Evolutionary conservation across 1,140 invertebrate species (phyloP), one percentile per base, ranked within the genome.

Genomic region (Olivierus martensii): DNA sequence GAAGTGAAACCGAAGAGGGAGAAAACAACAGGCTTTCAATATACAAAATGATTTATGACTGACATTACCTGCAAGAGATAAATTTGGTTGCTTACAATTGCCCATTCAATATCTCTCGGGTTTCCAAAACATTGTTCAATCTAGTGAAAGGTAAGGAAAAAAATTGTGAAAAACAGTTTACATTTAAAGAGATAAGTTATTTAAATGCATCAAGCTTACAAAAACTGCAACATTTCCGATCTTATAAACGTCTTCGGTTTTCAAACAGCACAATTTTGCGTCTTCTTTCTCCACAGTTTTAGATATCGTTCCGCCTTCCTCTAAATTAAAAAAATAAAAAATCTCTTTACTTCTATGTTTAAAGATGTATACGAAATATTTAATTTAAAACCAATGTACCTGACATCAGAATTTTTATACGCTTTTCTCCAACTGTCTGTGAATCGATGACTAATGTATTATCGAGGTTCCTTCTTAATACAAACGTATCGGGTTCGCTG

Each of bases 401-500:
- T 28, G 28, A 28, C 28, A 28, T 28, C 28, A 6, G 28, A 28
- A 28, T 28, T 28, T 28, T 28, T 28, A 28, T 28, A 28, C 28
- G 28, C 9, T 28, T 28, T 28, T 28, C 28, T 28, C 28, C 28
- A 28, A 28, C 9, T 28, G 28, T 28, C 28, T 28, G 28, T 0
- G 28, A 28, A 4, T 28, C 9, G 28, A 28, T 28, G 28, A 28
- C 4, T 28, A 28, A 28, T 28, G 28, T 28, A 28, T 28, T 28
- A 28, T 28, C 28, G 9, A 28, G 9, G 28, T 28, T 28, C 9
- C 28, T 28, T 28, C 9, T 9, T 22, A 43, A 9, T 39, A 71
- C 70, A 48, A 85, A 69, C 0, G 79, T 81, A 61, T 87, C 83
- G 0, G 83, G 83, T 57, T 85, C 82, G 0, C 77, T 72, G 17